Conservation (phyloP, 2,888 invertebrate genomes). For the Volucella inflata region DNA sequence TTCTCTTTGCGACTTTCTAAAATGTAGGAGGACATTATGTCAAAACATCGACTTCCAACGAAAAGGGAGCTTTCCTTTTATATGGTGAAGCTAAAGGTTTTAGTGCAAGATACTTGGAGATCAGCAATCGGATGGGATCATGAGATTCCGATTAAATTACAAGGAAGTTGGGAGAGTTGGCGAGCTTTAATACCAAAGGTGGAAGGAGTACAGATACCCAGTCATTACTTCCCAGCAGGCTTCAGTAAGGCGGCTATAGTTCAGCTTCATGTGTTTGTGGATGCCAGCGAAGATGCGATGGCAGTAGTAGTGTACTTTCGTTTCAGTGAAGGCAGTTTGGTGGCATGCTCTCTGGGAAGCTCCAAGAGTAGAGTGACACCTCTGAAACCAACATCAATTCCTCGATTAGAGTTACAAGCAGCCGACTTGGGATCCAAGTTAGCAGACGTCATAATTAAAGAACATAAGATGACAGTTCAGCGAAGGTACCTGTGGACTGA, state of each 20-base stretch:
- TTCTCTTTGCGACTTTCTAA: constrained; percentile 19
- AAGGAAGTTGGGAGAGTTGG: constrained; percentile 51
- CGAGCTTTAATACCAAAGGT: constrained; percentile 33
- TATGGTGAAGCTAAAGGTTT: constrained; percentile 55
- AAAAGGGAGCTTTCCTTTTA: constrained; percentile 40
- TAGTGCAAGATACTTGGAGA: constrained; percentile 65
- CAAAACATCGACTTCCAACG: constrained; percentile 2
- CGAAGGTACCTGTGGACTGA: constrained; percentile 13
- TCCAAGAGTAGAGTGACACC: constrained; percentile 76
- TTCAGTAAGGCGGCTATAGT: constrained; percentile 3
- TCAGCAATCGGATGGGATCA: too few species aligned
- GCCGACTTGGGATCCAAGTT: not conserved
- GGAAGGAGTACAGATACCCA: constrained; percentile 50
- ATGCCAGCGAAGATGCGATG: too few species aligned
- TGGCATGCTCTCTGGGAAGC: constrained; percentile 62
- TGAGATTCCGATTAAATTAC: constrained; percentile 47
- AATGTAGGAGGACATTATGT: constrained; percentile 4
- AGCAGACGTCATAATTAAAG: constrained; percentile 1
- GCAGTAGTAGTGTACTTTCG: constrained; percentile 76
- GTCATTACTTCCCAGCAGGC: constrained; percentile 44
- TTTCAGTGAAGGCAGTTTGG: constrained; percentile 20
- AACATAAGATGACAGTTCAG: constrained; percentile 6
- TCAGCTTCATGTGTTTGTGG: too few species aligned
- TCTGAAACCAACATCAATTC: constrained; percentile 71
- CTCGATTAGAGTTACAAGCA: constrained; percentile 65